Evolutionary conservation across 2,113 vertebrate species (phyloP), one percentile per base, ranked within the genome.

Genomic region (Coracopsis vasa): DNA sequence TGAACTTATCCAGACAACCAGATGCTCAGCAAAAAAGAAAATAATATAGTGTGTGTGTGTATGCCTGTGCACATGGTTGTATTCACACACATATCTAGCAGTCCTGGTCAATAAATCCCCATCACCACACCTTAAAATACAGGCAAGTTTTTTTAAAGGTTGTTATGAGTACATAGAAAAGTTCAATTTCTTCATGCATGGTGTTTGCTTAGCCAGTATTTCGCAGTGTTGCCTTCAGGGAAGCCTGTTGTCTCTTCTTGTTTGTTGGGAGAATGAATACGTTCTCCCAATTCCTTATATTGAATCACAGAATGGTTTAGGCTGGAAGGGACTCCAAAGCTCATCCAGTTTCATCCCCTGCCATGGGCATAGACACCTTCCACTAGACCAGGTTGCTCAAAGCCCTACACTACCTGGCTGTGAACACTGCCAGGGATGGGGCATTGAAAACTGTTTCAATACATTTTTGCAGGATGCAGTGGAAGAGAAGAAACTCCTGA

Each of bases 1-100:
- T 72, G 80, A 97, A 96, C 89, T 87, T 86, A 96, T 69, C 87
- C 81, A 97, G 95, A 95, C 51, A 95, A 96, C 74, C 86, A 97
- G 95, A 96, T 90, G 80, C 75, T 94, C 65, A 66, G 60, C 73
- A 95, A 74, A 94, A 94, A 92, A 74, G 93, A 92, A 91, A 54
- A 8, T 37, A 83, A 54, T 24, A 48, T 8, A 31, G 16, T 45
- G 25, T 27, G 13, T 77, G 35, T 37, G 35, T 56, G 15, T 27
- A 39, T 17, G 16, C 0, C 1, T 3, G 0, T 13, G 18, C 4
- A 8, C 1, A 0, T 62, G 35, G 53, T 54, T 16, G 7, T 50
- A 80, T 50, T 73, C 27, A 14, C 16, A 73, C 13, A 66, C 5
- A 3, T 25, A 72, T 24, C 64, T 50, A 86, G 9, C 33, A 75